A percentile compares a stretch with the other conserved stretches of the same genome.
phyloP scores from a whole-genome alignment of 2,888 invertebrate genomes.

The Sussaba pulchella region DNA sequence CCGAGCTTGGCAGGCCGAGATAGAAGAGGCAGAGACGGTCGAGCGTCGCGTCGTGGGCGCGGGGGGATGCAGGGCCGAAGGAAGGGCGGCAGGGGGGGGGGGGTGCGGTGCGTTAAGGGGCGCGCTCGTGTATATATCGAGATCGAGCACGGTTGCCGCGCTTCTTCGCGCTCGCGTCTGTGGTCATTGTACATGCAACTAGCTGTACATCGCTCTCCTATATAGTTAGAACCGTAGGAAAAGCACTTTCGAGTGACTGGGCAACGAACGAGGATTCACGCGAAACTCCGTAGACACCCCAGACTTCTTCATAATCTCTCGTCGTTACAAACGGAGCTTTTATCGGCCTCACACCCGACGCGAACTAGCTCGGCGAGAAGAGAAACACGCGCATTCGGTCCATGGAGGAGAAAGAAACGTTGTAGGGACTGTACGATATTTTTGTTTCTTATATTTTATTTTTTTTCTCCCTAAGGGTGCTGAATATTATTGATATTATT shows the following conservation, averaged over 20 bases:
- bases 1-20: background rate
- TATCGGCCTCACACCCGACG: constrained; percentile 21
- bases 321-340: constrained; percentile 24
- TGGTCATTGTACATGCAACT: no score
- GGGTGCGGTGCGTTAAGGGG: background rate
- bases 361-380: no score
- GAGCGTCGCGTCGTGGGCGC: background rate
- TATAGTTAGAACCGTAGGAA: constrained; percentile 23
- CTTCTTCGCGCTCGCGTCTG: background rate
- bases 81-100: constrained; percentile 23
- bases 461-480: no score
- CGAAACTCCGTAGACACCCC: constrained; percentile 2
- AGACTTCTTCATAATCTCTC: constrained; percentile 35
- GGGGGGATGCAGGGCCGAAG: constrained; percentile 7
- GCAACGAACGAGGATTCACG: constrained; percentile 3
- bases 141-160: background rate
- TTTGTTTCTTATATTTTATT: no score
- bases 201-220: no score
- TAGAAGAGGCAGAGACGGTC: no score
- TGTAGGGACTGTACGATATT: no score
- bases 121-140: background rate
- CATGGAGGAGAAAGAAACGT: no score
- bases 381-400: no score
- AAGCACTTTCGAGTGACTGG: constrained; percentile 39
- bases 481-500: no score